These are phyloP conservation scores for Hyphantria cunea DNA, from an alignment of 1,140 invertebrate species.

Conservation along the genomic window DNA sequence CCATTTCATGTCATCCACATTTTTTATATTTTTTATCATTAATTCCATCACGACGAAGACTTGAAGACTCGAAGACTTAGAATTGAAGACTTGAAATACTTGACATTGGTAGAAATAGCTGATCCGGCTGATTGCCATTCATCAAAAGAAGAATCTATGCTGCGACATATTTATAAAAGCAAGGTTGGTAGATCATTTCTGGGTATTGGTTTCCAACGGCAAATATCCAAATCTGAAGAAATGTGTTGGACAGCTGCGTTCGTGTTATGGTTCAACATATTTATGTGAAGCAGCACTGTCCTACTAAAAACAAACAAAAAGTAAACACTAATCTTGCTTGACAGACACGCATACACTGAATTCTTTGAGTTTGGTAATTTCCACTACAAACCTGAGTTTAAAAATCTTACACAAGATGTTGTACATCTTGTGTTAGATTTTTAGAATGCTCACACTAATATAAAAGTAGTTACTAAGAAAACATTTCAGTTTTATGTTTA, in stretches of 20 bases:
- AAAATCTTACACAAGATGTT: not conserved
- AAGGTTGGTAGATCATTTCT: slow-evolving; percentile 48
- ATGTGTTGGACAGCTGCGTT: slow-evolving; percentile 49
- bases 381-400: not conserved
- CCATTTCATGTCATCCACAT: no score
- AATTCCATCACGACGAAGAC: no score
- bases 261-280: slow-evolving; percentile 52
- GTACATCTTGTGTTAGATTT: no score
- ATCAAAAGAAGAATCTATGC: no score
- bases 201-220: slow-evolving; percentile 47
- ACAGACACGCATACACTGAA: slow-evolving; percentile 25
- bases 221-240: slow-evolving; percentile 55
- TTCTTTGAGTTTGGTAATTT: not conserved
- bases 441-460: slow-evolving; percentile 10
- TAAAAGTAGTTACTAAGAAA: not conserved
- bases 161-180: slow-evolving; percentile 51
- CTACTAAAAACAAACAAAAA: slow-evolving; percentile 39
- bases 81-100: no score
- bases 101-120: no score
- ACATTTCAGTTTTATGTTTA: no score
- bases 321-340: slow-evolving; percentile 41
- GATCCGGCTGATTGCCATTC: no score
- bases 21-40: no score
- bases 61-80: no score
- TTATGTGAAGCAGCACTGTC: slow-evolving; percentile 48